Conservation (phyloP, 2,888 invertebrate species). For the Ypsolopha scabrella region DNA sequence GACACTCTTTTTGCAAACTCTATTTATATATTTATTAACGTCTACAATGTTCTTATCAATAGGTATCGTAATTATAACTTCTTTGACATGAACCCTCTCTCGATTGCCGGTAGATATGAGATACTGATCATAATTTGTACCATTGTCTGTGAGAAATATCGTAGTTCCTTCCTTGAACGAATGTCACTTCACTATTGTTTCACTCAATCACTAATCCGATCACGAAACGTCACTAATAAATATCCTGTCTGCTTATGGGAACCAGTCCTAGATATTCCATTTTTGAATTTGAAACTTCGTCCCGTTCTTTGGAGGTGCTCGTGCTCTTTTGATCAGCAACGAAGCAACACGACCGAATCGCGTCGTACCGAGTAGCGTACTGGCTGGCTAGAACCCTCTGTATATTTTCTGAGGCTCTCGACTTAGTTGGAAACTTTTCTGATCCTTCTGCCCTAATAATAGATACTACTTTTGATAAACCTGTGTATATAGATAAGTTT, state of each 20-base stretch:
- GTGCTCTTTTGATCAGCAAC: neutral
- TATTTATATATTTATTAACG: no score
- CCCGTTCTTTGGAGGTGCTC: neutral
- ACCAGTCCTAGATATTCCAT: slow-evolving; percentile 4
- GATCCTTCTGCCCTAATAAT: no score
- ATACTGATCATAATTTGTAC: neutral
- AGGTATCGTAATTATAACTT: no score
- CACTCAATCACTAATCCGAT: slow-evolving; percentile 14
- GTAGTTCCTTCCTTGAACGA: slow-evolving; percentile 13
- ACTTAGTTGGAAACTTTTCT: no score
- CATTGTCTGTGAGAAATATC: slow-evolving; percentile 11
- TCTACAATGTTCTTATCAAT: no score
- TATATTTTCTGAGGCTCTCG: no score
- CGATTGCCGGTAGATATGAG: neutral
- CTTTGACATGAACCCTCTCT: no score
- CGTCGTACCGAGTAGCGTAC: neutral
- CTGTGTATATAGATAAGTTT: no score
- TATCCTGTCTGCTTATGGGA: slow-evolving; percentile 15
- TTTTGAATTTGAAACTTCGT: neutral
- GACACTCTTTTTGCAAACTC: no score
- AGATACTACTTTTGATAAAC: no score
- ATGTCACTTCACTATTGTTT: slow-evolving; percentile 15
- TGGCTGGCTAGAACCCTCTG: neutral
- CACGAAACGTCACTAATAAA: slow-evolving; percentile 8
- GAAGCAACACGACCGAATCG: neutral